Percentiles rank a stretch among this genome's conserved stretches.
Evolutionary conservation across 2,113 vertebrate species (phyloP).

Genomic region (Aegithalos caudatus): DNA sequence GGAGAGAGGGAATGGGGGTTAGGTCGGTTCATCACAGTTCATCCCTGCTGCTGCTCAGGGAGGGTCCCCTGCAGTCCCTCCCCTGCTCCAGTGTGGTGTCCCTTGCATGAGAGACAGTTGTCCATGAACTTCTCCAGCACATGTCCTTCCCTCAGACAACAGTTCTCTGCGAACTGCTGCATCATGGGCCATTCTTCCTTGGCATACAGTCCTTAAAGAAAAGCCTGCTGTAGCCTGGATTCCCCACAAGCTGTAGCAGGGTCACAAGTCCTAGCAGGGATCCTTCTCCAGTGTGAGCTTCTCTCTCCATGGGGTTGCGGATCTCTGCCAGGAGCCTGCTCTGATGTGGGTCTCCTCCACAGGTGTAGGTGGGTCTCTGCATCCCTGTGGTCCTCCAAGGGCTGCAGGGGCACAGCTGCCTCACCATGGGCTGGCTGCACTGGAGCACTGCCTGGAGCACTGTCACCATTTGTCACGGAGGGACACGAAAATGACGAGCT

Average conservation of each 20-base stretch:
- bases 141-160: rapidly evolving
- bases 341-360: not conserved
- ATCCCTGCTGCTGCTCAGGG: not conserved
- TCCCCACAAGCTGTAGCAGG: not conserved
- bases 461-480: too few relatives aligned
- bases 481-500: too few relatives aligned
- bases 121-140: not conserved
- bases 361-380: not conserved
- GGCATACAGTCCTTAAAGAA: not conserved
- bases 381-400: not conserved
- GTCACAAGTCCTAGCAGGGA: not conserved
- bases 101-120: not conserved
- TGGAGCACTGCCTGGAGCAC: too few relatives aligned
- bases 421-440: not conserved
- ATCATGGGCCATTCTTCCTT: not conserved
- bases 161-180: not conserved
- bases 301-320: not conserved
- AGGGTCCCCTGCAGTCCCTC: not conserved
- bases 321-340: not conserved
- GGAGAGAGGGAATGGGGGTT: not conserved
- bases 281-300: not conserved
- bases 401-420: not conserved
- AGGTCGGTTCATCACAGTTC: not conserved
- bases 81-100: not conserved
- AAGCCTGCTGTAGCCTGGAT: not conserved